phyloP scores from a whole-genome alignment of 2,888 invertebrate genomes.

The Drosophila anceps region DNA sequence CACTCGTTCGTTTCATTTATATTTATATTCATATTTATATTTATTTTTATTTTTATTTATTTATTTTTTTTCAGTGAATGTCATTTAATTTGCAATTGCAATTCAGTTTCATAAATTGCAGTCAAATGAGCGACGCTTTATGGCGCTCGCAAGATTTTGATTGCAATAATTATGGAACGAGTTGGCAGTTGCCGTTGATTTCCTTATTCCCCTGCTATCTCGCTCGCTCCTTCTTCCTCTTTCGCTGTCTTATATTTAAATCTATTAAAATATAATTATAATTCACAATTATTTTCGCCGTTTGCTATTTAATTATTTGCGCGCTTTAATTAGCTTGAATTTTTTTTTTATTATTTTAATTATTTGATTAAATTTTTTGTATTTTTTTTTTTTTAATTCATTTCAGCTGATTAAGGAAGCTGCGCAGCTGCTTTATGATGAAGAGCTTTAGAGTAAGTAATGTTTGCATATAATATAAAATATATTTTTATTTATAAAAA shows the following conservation, averaged over 20 bases:
- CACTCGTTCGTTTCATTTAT: background rate
- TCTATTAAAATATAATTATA: constrained; percentile 32
- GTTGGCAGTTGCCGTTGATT: constrained; percentile 38
- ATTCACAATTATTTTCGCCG: constrained; percentile 19
- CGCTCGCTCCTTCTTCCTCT: background rate
- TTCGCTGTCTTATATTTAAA: constrained; percentile 21
- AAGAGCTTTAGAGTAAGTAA: constrained; percentile 6
- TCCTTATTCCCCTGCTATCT: constrained; percentile 34
- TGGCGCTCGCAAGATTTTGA: constrained; percentile 44
- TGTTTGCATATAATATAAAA: too few relatives aligned
- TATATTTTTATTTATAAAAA: background rate
- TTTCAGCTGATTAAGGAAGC: constrained; percentile 22
- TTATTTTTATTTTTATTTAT: constrained; percentile 2
- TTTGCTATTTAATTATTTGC: constrained; percentile 10
- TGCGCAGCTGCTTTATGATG: background rate
- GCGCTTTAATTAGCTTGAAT: constrained; percentile 4
- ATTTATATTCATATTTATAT: background rate
- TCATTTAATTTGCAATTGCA: constrained; percentile 58
- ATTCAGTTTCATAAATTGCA: constrained; percentile 55
- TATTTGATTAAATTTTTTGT: background rate
- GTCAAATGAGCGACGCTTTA: constrained; percentile 46
- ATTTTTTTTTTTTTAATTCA: background rate
- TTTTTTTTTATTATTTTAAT: background rate
- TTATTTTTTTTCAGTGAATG: constrained; percentile 18
- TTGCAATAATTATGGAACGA: constrained; percentile 45